Base-by-base conservation (phyloP, 1,140 invertebrate genomes). In the Aphis craccivora region DNA sequence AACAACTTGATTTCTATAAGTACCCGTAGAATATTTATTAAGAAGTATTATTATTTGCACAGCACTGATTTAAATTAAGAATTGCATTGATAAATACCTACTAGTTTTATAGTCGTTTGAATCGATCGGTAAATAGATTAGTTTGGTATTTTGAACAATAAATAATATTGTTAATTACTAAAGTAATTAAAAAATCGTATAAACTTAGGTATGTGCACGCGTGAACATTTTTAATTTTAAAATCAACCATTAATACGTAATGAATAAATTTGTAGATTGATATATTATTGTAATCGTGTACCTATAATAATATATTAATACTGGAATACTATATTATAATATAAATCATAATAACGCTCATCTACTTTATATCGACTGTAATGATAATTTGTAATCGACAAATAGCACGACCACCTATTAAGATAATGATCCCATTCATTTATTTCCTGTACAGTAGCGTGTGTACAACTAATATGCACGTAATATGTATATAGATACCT, bases 341-440 rank as follows among this genome's bases (percentile, higher is more conserved):
- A 76, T n/a, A 76, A 76, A 76, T 76, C n/a, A 76, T 76, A 76
- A n/a, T 76, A n/a, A 76, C n/a, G 11, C 60, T 76, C 60, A 76
- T 76, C 60, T 76, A 35, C 60, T n/a, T n/a, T 76, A 76, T 76
- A 76, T 76, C 60, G 60, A 76, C 60, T 18, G 4, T 35, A 76
- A 76, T 35, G 18, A 35, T 76, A 76, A n/a, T 76, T 76, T 76
- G 60, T 76, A 76, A 76, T 76, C 60, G n/a, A 76, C 60, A n/a
- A 76, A 76, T n/a, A n/a, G 14, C 60, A 76, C 60, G 60, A n/a
- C 60, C 60, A 76, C 30, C n/a, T 4, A 76, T 76, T 76, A 76
- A 76, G 60, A 76, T 76, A 76, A 76, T 76, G 60, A 76, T 76
- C 60, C 60, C 60, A 76, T 76, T 35, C 60, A 76, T 14, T 6